phyloP scores from a whole-genome alignment of 2,888 invertebrate genomes.

The Smittia sp. region DNA sequence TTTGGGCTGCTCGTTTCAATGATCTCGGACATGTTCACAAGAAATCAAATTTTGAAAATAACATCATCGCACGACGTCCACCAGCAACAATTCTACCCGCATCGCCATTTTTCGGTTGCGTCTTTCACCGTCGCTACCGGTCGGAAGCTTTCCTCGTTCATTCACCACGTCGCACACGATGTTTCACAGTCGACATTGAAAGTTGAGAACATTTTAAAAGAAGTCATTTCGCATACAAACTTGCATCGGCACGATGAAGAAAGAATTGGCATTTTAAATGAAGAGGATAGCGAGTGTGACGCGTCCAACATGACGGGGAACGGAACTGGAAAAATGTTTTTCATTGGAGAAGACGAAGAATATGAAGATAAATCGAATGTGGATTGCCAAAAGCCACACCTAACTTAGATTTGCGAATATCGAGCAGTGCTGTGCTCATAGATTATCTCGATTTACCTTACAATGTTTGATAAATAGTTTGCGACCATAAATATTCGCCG shows the following conservation, averaged over 20 bases:
- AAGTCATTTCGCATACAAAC: slow-evolving; percentile 35
- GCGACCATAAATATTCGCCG: too few relatives aligned
- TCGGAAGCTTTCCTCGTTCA: slow-evolving; percentile 12
- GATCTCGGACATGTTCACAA: slow-evolving; percentile 51
- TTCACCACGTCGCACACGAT: slow-evolving; percentile 21
- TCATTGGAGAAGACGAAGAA: slow-evolving; percentile 35
- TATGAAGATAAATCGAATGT: not conserved
- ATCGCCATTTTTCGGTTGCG: slow-evolving; percentile 17
- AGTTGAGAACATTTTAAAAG: slow-evolving; percentile 36
- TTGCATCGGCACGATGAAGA: slow-evolving; percentile 38
- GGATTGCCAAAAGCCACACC: not conserved
- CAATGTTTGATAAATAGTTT: too few relatives aligned
- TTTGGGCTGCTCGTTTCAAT: slow-evolving; percentile 71
- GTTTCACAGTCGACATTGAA: slow-evolving; percentile 38
- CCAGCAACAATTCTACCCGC: not conserved
- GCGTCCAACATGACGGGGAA: not conserved
- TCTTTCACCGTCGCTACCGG: slow-evolving; percentile 14
- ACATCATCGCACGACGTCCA: not conserved
- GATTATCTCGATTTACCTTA: too few relatives aligned
- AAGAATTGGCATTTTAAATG: slow-evolving; percentile 37
- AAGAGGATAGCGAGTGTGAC: slow-evolving; percentile 23
- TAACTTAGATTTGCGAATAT: too few relatives aligned
- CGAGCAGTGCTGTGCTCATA: too few relatives aligned
- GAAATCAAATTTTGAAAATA: not conserved
- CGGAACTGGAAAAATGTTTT: slow-evolving; percentile 31